These are phyloP conservation scores for Cheilosia pagana DNA, from an alignment of 2,888 invertebrate species.

Conservation along the genomic window DNA sequence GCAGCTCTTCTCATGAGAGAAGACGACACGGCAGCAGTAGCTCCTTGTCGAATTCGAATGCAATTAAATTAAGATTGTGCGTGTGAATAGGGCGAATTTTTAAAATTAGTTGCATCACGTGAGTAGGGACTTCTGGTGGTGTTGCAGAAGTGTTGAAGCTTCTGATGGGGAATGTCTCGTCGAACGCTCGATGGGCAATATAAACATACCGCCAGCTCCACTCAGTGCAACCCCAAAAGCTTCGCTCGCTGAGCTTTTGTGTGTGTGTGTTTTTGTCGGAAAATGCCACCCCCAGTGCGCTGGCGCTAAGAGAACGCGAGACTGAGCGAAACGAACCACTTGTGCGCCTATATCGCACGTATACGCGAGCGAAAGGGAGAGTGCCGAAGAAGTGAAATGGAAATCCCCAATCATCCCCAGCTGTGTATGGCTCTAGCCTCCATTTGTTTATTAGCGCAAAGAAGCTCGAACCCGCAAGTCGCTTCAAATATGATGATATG, in stretches of 20 bases:
- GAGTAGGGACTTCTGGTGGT: background rate
- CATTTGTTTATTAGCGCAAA: conserved; percentile 62
- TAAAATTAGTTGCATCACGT: background rate
- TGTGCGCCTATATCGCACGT: conserved; percentile 27
- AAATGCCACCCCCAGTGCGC: conserved; percentile 50
- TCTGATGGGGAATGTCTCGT: too few species aligned
- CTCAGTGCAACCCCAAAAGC: conserved; percentile 35
- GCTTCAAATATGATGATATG: conserved; percentile 27
- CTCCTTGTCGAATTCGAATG: background rate
- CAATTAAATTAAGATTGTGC: background rate
- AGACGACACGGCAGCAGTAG: conserved; percentile 20
- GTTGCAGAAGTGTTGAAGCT: background rate
- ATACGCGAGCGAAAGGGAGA: background rate
- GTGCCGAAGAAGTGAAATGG: conserved; percentile 13
- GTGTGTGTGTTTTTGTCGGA: background rate
- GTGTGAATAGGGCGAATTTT: background rate
- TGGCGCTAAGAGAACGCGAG: conserved; percentile 55
- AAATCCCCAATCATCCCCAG: conserved; percentile 52
- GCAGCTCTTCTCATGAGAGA: conserved; percentile 28
- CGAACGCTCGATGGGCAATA: conserved; percentile 8
- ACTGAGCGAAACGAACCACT: conserved; percentile 3
- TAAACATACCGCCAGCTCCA: background rate
- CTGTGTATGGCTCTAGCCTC: conserved; percentile 59
- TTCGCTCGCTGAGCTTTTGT: conserved; percentile 2
- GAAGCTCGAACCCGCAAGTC: conserved; percentile 26